Conservation (phyloP, 2,797 vertebrate species). For the Ceyx erithaca region DNA sequence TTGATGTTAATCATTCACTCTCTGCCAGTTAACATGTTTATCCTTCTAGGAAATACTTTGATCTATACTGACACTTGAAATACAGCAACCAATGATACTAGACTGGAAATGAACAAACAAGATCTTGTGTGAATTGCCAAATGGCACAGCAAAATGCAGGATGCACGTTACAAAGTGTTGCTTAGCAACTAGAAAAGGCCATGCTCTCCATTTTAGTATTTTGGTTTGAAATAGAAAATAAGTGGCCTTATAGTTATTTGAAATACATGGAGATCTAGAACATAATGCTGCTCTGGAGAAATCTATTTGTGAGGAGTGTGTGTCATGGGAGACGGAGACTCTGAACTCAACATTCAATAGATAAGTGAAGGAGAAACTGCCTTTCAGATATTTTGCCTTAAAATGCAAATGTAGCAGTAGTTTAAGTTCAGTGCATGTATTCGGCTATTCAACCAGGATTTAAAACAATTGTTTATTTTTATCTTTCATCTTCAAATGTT, state of each 20-base stretch:
- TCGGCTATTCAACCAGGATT: constrained; percentile 40
- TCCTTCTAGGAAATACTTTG: constrained; percentile 76
- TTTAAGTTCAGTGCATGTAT: constrained; percentile 35
- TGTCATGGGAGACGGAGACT: constrained; percentile 23
- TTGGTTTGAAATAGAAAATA: constrained; percentile 58
- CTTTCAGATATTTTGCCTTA: constrained; percentile 47
- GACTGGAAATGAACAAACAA: constrained; percentile 74
- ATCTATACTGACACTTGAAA: constrained; percentile 71
- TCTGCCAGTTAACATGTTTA: constrained; percentile 72
- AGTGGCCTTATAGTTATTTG: constrained; percentile 46
- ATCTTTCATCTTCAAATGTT: constrained; percentile 35
- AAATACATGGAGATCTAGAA: constrained; percentile 33
- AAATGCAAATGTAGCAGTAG: constrained; percentile 32
- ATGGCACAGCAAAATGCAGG: constrained; percentile 60
- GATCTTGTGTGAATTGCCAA: constrained; percentile 63
- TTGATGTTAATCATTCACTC: constrained; percentile 68
- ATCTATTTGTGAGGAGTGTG: background rate
- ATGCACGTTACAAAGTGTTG: constrained; percentile 51
- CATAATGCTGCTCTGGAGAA: constrained; percentile 38
- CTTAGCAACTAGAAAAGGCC: constrained; percentile 62
- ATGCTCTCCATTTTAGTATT: constrained; percentile 57
- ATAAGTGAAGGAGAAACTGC: constrained; percentile 38
- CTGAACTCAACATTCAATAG: constrained; percentile 42
- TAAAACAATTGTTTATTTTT: constrained; percentile 56
- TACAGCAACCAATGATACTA: constrained; percentile 66